These are phyloP conservation scores for Tetramorium parvispinum DNA, from an alignment of 1,140 invertebrate genomes.

Conservation along the genomic window DNA sequence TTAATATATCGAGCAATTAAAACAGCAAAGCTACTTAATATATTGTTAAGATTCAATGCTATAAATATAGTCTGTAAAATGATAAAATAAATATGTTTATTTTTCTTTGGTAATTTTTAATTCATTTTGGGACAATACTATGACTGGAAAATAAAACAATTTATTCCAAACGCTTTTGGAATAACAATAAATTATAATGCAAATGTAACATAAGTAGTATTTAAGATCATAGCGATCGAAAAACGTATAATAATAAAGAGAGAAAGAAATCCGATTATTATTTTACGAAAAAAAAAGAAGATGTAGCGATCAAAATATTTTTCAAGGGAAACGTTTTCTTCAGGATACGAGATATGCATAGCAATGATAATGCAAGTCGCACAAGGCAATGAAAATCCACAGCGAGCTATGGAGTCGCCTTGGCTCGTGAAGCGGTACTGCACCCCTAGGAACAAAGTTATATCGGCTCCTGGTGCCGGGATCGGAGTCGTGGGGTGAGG, in stretches of 20 bases:
- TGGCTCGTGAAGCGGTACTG: slow-evolving; percentile 78
- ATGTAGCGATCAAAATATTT: neutral
- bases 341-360: neutral
- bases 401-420: slow-evolving; percentile 61
- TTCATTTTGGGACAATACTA: neutral
- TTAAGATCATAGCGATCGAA: neutral
- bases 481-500: slow-evolving; percentile 58
- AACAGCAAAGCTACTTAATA: neutral
- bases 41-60: neutral
- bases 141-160: neutral
- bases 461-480: slow-evolving; percentile 80
- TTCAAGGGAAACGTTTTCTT: neutral
- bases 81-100: neutral
- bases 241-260: neutral
- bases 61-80: neutral
- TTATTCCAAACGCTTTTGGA: neutral
- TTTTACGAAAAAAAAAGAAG: neutral
- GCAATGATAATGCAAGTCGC: slow-evolving; percentile 40
- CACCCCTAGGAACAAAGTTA: slow-evolving; percentile 84
- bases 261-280: neutral
- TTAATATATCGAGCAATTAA: neutral
- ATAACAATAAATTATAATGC: neutral
- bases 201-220: neutral
- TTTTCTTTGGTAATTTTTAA: neutral
- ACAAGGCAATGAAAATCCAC: slow-evolving; percentile 42